Base-by-base conservation (phyloP, 2,113 vertebrate species). In the Nematolebias whitei region DNA sequence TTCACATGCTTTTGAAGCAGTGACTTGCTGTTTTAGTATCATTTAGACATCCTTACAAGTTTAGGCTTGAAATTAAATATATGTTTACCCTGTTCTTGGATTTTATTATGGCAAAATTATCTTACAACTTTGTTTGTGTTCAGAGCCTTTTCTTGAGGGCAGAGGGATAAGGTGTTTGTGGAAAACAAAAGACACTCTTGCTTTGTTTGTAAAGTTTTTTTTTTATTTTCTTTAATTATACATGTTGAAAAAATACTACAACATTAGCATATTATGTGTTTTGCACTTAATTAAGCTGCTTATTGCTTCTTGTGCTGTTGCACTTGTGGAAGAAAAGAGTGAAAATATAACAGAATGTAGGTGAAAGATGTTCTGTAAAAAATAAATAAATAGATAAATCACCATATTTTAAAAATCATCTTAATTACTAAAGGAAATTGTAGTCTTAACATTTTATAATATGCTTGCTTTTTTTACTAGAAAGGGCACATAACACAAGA, bases 371-470 rank as follows among this genome's bases (percentile, higher is more conserved):
- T 51, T 59, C 38, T 68, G 50, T 48, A 63, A 66, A 52, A 70
- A 71, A 84, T 76, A 74, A 40, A 61, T 47, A 41, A 38, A 50
- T n/a, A n/a, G n/a, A n/a, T n/a, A n/a, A n/a, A n/a, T n/a, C n/a
- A n/a, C n/a, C n/a, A n/a, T n/a, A n/a, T n/a, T n/a, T n/a, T n/a
- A n/a, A n/a, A n/a, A n/a, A n/a, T n/a, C n/a, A n/a, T n/a, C n/a
- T n/a, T n/a, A n/a, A n/a, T n/a, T n/a, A n/a, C n/a, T n/a, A n/a
- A 70, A 66, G 49, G n/a, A 55, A 67, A 78, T 35, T 60, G 40
- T 62, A 49, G 23, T 12, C 16, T 20, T 44, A 62, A 63, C 78
- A 32, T 68, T 43, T 70, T 68, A 35, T 15, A 38, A 60, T 55
- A 44, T 80, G 55, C 75, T 75, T 71, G 58, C 39, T 61, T 49